Evolutionary conservation across 2,888 invertebrate genomes (phyloP).

Genomic region (Timema cristinae): DNA sequence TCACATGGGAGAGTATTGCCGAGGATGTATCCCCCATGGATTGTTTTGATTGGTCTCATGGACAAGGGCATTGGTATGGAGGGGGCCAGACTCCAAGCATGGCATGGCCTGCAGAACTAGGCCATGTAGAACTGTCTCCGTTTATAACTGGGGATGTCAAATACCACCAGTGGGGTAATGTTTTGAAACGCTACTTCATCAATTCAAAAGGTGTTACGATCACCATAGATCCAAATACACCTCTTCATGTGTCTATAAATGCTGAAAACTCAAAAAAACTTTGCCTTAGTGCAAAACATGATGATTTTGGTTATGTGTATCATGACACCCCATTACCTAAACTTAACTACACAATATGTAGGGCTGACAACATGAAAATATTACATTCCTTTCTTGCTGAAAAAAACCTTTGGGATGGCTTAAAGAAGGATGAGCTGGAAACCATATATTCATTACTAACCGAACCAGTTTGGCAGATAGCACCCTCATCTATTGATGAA

Average conservation of each 20-base stretch:
- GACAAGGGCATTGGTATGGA: slow-evolving; percentile 72
- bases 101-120: slow-evolving; percentile 80
- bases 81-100: slow-evolving; percentile 76
- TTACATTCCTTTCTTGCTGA: slow-evolving; percentile 75
- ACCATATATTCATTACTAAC: slow-evolving; percentile 70
- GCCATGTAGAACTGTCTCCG: slow-evolving; percentile 68
- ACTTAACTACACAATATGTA: slow-evolving; percentile 81
- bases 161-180: slow-evolving; percentile 74
- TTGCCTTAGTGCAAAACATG: slow-evolving; percentile 73
- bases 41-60: slow-evolving; percentile 70
- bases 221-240: slow-evolving; percentile 70
- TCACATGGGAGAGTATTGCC: slow-evolving; percentile 75
- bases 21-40: slow-evolving; percentile 68
- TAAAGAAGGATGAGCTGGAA: slow-evolving; percentile 70
- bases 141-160: slow-evolving; percentile 78
- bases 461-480: slow-evolving; percentile 85
- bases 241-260: slow-evolving; percentile 73
- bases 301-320: slow-evolving; percentile 75
- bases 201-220: slow-evolving; percentile 82
- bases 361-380: slow-evolving; percentile 70
- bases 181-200: slow-evolving; percentile 77
- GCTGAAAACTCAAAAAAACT: slow-evolving; percentile 57
- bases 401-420: slow-evolving; percentile 78
- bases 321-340: slow-evolving; percentile 63
- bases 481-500: slow-evolving; percentile 60